Percentiles rank a stretch among this genome's conserved stretches.
phyloP scores from a whole-genome alignment of 92 coral and sea anemone species.

The Phenganax subtilis region DNA sequence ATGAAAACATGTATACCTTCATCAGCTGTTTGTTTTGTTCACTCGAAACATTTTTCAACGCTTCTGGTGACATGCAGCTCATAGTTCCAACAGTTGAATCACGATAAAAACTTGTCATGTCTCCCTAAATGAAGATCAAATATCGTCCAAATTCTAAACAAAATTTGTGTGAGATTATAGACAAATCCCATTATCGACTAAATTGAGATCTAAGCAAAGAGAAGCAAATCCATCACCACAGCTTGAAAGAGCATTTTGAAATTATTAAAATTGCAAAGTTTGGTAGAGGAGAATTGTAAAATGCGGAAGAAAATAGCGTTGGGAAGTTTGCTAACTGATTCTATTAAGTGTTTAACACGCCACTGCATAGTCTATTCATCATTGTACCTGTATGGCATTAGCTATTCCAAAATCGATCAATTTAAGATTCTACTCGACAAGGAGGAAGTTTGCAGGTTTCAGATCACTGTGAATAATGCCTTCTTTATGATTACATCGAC shows the following conservation, averaged over 20 bases:
- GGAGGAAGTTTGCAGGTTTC: conserved; percentile 92
- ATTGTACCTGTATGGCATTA: conserved; percentile 82
- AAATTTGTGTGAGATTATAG: too few relatives aligned
- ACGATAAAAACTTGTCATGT: too few relatives aligned
- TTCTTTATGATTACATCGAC: conserved; percentile 79
- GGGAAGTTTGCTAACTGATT: too few relatives aligned
- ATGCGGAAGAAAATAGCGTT: too few relatives aligned
- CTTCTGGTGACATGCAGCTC: conserved; percentile 97
- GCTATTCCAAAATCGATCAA: conserved; percentile 97
- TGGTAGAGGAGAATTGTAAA: too few relatives aligned
- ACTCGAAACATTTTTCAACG: conserved; percentile 76
- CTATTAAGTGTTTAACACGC: too few relatives aligned
- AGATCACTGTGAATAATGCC: conserved; percentile 91
- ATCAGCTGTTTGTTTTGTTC: conserved; percentile 66
- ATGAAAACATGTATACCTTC: conserved; percentile 59
- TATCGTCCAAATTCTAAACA: too few relatives aligned
- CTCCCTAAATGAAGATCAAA: conserved; percentile 69
- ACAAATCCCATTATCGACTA: too few relatives aligned
- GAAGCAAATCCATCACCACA: too few relatives aligned
- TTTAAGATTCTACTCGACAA: conserved; percentile 83
- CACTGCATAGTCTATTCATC: neutral
- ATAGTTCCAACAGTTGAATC: conserved; percentile 89
- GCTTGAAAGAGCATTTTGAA: too few relatives aligned
- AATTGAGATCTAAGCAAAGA: too few relatives aligned
- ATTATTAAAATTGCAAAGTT: too few relatives aligned